Conservation (phyloP, 2,888 invertebrate species). For the Cynaeus angustus region DNA sequence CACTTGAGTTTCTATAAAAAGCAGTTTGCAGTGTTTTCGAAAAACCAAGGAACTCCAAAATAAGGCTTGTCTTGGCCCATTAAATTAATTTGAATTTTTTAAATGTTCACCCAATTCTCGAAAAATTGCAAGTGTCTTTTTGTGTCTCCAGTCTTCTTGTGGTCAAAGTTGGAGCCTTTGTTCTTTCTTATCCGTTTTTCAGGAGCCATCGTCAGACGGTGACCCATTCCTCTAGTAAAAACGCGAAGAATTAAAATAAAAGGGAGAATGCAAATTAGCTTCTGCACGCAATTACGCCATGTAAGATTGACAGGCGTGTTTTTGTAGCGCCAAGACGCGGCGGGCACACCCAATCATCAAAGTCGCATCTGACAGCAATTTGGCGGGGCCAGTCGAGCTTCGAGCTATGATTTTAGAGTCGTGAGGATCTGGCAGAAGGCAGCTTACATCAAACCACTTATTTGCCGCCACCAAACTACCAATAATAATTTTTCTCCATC, state of each 20-base stretch:
- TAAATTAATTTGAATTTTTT: no score
- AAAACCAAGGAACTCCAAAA: no score
- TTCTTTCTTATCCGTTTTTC: no score
- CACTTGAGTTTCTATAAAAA: no score
- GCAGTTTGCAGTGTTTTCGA: no score
- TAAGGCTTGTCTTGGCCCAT: no score
- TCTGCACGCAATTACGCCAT: constrained; percentile 65
- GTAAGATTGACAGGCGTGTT: constrained; percentile 65
- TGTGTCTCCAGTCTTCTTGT: no score
- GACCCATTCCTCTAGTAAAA: constrained; percentile 17
- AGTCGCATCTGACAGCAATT: constrained; percentile 69
- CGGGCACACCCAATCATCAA: constrained; percentile 68
- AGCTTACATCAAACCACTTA: constrained; percentile 66
- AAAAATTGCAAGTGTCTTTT: no score
- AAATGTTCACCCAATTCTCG: no score
- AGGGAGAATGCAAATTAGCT: constrained; percentile 65
- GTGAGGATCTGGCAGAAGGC: constrained; percentile 64
- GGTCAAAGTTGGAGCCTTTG: no score
- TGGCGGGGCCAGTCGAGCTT: constrained; percentile 59
- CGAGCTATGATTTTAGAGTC: constrained; percentile 69
- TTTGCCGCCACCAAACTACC: constrained; percentile 69
- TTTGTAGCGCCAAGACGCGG: constrained; percentile 59
- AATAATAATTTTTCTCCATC: constrained; percentile 72
- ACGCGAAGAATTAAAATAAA: constrained; percentile 56
- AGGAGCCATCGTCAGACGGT: constrained; percentile 16